Base-by-base conservation (phyloP, 1,140 invertebrate species). In the Brachionus plicatilis region DNA sequence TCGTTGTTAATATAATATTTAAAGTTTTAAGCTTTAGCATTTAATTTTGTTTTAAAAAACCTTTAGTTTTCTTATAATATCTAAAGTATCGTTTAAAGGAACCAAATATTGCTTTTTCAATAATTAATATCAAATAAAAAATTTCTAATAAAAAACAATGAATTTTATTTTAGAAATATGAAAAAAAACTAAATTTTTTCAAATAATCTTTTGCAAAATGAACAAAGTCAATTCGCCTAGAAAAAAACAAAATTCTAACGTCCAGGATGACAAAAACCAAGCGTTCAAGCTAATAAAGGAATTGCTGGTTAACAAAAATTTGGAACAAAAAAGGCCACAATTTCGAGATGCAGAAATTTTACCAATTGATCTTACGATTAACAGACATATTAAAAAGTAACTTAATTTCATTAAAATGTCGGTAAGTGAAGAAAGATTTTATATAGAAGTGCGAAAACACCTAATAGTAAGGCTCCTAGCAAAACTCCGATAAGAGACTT, bases 341-440 rank as follows among this genome's bases (percentile, higher is more conserved):
- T 76, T 76, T 50, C 9, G 24, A 20, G 43, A 50, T 14, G 72
- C 72, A 12, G 72, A 76, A 76, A 76, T 76, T 47, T 76, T 47
- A 9, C 72, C 72, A 5, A 29, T 76, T 27, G 72, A 76, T 27
- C 29, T 50, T 14, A n/a, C 33, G 8, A 43, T 37, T 37, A 76
- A 4, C 20, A 76, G 47, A 50, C 43, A 47, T 47, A 47, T 50
- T 27, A 76, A 29, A 76, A 47, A 50, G 72, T 76, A 76, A 50
- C 27, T 60, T 60, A 60, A 8, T 20, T 20, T 6, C 53, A 5
- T 56, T 20, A 56, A 47, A 17, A 47, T 41, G 1, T n/a, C 41
- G 45, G n/a, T 17, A 3, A 29, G 3, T 47, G 20, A 47, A 20
- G 20, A 47, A 43, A 6, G 24, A 47, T 50, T 76, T 47, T 47